Evolutionary conservation across 2,888 invertebrate genomes (phyloP), one percentile per base, ranked within the genome.

Genomic region (Crematogaster levior): DNA sequence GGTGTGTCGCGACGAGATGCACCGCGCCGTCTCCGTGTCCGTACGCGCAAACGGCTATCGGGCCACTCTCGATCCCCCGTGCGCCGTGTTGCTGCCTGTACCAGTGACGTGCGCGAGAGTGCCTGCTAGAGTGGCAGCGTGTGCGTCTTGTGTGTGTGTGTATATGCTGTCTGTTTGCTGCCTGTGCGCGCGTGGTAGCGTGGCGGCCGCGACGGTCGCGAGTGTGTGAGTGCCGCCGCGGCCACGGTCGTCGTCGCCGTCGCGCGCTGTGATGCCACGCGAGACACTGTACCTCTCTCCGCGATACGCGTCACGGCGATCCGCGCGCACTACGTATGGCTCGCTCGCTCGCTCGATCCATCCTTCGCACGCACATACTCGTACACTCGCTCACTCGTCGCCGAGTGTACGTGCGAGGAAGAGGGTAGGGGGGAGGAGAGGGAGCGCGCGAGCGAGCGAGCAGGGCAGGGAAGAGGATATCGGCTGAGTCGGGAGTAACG

Each of bases 11-110:
- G 81, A 72, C 84, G 60, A 40, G 80, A 89, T 87, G 85, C 89
- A 90, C 85, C 90, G 90, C 89, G 97, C 97, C 95, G 96, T 96
- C 77, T 77, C 92, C 97, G 95, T 77, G 75, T 96, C 95, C 96
- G 96, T 95, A 95, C 94, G 90, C 91, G 90, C 92, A 93, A 93
- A 93, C 93, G 93, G 93, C 94, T 93, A 91, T 92, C 92, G 90
- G 90, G 91, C 93, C 92, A 93, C 93, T 93, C 92, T 91, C 92
- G 90, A 90, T 90, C 88, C 90, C 87, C 88, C 89, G 89, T 89
- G 86, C 89, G 89, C 90, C 90, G 90, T 90, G 87, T 89, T 77
- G 77, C 77, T 66, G 89, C 88, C 89, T 88, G 89, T 91, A 87
- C 86, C 90, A 88, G 88, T 90, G 83, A 90, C 86, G 91, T 90